Evolutionary conservation across 2,113 vertebrate species (phyloP).

Genomic region (Austrofundulus limnaeus): DNA sequence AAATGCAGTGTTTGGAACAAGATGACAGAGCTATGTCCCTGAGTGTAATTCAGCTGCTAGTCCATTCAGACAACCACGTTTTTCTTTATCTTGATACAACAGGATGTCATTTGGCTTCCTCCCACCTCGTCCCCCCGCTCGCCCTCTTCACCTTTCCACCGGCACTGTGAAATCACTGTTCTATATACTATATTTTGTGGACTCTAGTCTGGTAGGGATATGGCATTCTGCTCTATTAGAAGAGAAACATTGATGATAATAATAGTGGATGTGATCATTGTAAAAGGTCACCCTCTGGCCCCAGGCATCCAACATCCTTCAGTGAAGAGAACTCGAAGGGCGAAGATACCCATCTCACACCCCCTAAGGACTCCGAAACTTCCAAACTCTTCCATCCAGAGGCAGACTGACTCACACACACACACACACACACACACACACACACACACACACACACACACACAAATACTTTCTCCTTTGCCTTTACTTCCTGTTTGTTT

Average conservation of each 20-base stretch:
- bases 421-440: conserved; percentile 49
- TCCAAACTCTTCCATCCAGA: conserved; percentile 31
- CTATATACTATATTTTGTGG: conserved; percentile 42
- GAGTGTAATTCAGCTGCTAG: conserved; percentile 3
- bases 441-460: conserved; percentile 46
- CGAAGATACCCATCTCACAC: conserved; percentile 50
- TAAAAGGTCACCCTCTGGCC: conserved; percentile 70
- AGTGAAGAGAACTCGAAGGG: conserved; percentile 37
- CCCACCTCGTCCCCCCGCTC: background rate
- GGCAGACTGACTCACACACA: conserved; percentile 46
- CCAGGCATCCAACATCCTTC: conserved; percentile 54
- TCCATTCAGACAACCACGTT: conserved; percentile 8
- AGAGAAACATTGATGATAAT: conserved; percentile 70
- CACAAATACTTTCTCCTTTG: conserved; percentile 30
- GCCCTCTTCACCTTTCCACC: conserved; percentile 26
- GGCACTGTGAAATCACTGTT: conserved; percentile 28
- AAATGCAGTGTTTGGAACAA: conserved; percentile 39
- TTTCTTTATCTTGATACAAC: conserved; percentile 30
- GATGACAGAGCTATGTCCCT: conserved; percentile 35
- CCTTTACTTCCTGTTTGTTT: conserved; percentile 19
- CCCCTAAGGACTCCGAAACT: conserved; percentile 53
- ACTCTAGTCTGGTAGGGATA: conserved; percentile 42
- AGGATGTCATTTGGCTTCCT: conserved; percentile 9
- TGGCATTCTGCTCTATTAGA: conserved; percentile 63
- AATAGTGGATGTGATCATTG: conserved; percentile 67